phyloP scores from a whole-genome alignment of 2,797 vertebrate species.

The Myotis vivesi region DNA sequence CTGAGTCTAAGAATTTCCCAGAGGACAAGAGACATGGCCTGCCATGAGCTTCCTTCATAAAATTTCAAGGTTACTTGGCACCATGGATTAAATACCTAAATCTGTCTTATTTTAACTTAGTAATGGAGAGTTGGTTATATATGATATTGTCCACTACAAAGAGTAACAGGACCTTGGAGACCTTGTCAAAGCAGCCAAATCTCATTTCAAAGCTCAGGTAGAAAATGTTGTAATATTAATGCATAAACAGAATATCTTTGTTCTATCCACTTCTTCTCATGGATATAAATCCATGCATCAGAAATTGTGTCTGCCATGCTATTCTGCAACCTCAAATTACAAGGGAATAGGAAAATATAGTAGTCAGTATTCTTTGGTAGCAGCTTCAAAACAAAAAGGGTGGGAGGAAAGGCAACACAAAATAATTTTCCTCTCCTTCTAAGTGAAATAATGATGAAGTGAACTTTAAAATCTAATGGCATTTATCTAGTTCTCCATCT shows the following conservation, averaged over 20 bases:
- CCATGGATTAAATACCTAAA: slow-evolving; percentile 12
- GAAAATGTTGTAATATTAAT: slow-evolving; percentile 11
- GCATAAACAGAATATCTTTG: neutral
- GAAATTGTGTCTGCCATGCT: neutral
- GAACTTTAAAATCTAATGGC: neutral
- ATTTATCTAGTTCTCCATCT: neutral
- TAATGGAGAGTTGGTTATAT: slow-evolving; percentile 4
- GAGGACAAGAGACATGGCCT: neutral
- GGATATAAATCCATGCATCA: slow-evolving; percentile 23
- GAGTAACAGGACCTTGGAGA: neutral
- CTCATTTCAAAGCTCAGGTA: neutral
- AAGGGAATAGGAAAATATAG: slow-evolving; percentile 32
- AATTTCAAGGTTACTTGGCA: slow-evolving; percentile 2
- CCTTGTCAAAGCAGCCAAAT: slow-evolving; percentile 22
- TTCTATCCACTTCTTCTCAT: neutral
- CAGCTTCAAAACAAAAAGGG: slow-evolving; percentile 19
- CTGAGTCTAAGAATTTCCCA: slow-evolving; percentile 38
- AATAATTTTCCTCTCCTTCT: neutral
- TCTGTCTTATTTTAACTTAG: slow-evolving; percentile 22
- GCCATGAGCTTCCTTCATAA: slow-evolving; percentile 5
- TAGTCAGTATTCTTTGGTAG: slow-evolving; percentile 5
- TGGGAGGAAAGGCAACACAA: neutral
- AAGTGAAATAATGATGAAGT: neutral
- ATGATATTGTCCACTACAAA: neutral
- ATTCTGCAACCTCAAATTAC: slow-evolving; percentile 42